These are phyloP conservation scores for Eupelmus urozonus DNA, from an alignment of 2,888 invertebrate genomes.

Conservation along the genomic window DNA sequence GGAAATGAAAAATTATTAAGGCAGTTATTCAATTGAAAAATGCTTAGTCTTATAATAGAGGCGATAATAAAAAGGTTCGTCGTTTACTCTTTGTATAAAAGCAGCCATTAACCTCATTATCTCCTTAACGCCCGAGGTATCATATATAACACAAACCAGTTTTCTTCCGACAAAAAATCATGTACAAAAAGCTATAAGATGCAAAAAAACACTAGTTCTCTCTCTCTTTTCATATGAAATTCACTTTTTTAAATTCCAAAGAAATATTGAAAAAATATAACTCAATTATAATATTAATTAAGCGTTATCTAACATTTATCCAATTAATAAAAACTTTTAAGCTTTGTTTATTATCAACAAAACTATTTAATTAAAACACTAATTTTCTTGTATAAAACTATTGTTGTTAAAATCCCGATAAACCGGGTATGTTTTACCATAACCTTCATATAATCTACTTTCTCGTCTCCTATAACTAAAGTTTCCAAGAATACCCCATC, in stretches of 20 bases:
- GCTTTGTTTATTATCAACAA: too few relatives aligned
- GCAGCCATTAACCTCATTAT: constrained; percentile 56
- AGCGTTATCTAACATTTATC: not conserved
- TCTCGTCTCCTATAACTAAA: too few relatives aligned
- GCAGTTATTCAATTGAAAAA: constrained; percentile 46
- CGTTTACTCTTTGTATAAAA: constrained; percentile 48
- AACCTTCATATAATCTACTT: too few relatives aligned
- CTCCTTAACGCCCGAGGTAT: constrained; percentile 51
- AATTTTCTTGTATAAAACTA: too few relatives aligned
- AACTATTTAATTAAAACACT: too few relatives aligned
- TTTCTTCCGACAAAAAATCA: constrained; percentile 37
- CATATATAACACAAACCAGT: constrained; percentile 49
- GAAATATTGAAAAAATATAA: not conserved
- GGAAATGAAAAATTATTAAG: constrained; percentile 42
- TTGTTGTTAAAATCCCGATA: too few relatives aligned
- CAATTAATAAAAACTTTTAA: not conserved
- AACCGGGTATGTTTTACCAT: too few relatives aligned
- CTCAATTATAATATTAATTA: not conserved
- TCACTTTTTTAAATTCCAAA: not conserved
- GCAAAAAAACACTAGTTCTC: constrained; percentile 30
- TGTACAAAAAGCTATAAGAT: constrained; percentile 14
- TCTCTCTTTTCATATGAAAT: constrained; percentile 6
- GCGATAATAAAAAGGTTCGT: constrained; percentile 47
- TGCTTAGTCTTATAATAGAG: constrained; percentile 31
- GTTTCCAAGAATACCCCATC: not conserved